phyloP scores from a whole-genome alignment of 2,888 invertebrate genomes.

The Mechanitis mazaeus region DNA sequence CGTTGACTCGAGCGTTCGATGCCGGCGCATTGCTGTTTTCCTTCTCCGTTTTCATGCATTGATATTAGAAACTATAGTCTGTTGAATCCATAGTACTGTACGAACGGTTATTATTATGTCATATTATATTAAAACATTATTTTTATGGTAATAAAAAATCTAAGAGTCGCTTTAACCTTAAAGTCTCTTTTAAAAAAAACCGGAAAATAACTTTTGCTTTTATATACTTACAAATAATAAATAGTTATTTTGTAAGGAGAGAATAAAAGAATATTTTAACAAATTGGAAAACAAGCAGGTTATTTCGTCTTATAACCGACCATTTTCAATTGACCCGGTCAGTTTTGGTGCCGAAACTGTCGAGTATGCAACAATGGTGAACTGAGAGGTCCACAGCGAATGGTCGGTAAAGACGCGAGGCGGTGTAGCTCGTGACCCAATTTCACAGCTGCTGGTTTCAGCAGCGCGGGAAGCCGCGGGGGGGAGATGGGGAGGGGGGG shows the following conservation, averaged over 20 bases:
- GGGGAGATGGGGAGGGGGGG: slow-evolving; percentile 41
- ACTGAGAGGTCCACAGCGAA: slow-evolving; percentile 35
- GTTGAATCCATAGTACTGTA: slow-evolving; percentile 43
- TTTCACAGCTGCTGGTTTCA: slow-evolving; percentile 76
- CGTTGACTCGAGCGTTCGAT: slow-evolving; percentile 75
- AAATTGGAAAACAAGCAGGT: neutral
- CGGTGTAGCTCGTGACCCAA: slow-evolving; percentile 70
- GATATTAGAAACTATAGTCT: slow-evolving; percentile 70
- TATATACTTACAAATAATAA: no score
- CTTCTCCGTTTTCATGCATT: slow-evolving; percentile 75
- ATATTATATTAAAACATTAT: slow-evolving; percentile 3
- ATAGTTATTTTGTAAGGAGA: no score
- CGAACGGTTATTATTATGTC: slow-evolving; percentile 20
- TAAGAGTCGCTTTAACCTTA: neutral
- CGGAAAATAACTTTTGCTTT: neutral
- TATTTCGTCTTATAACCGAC: slow-evolving; percentile 48
- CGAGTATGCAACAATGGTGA: slow-evolving; percentile 25
- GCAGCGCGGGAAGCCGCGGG: slow-evolving; percentile 58
- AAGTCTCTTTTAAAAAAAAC: neutral
- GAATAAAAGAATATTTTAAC: no score
- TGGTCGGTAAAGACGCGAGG: slow-evolving; percentile 61
- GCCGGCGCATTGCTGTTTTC: slow-evolving; percentile 74
- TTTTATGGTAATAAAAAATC: neutral
- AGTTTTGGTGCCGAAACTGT: slow-evolving; percentile 7
- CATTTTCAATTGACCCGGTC: slow-evolving; percentile 30